phyloP scores from a whole-genome alignment of 2,888 invertebrate genomes.

The Cremastobaeus sp. region DNA sequence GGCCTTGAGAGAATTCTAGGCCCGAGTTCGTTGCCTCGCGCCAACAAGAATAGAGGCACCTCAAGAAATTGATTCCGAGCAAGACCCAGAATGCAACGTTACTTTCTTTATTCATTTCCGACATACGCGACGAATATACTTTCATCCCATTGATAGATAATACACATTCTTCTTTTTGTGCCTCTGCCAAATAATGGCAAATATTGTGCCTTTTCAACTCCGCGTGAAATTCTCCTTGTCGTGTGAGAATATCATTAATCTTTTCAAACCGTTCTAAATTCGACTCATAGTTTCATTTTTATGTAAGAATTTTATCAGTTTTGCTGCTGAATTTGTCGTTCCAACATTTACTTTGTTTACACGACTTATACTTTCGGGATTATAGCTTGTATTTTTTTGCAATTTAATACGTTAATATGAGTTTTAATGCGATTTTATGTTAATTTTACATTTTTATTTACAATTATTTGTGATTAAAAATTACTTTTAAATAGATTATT shows the following conservation, averaged over 20 bases:
- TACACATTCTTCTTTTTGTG: slow-evolving; percentile 25
- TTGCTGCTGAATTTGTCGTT: too few species aligned
- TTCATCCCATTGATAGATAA: slow-evolving; percentile 44
- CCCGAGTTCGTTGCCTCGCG: slow-evolving; percentile 63
- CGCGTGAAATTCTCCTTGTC: slow-evolving; percentile 1
- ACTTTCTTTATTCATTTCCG: slow-evolving; percentile 34
- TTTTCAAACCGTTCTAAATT: not conserved
- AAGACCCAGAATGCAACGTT: slow-evolving; percentile 38
- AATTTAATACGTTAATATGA: too few species aligned
- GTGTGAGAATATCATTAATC: slow-evolving; percentile 6
- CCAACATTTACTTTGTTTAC: too few species aligned
- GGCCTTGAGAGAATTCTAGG: slow-evolving; percentile 64
- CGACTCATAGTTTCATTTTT: too few species aligned
- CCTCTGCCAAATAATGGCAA: slow-evolving; percentile 18
- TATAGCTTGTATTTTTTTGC: too few species aligned
- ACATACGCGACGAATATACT: slow-evolving; percentile 14
- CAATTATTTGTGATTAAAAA: too few species aligned
- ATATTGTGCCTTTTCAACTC: not conserved
- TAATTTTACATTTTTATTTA: too few species aligned
- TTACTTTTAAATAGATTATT: too few species aligned
- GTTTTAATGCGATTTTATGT: too few species aligned
- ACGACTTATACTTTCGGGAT: too few species aligned
- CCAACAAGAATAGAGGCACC: slow-evolving; percentile 46
- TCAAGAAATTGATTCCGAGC: slow-evolving; percentile 44
- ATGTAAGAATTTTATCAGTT: too few species aligned